Evolutionary conservation across 2,113 vertebrate species (phyloP).

Genomic region (Tragelaphus imberbis): DNA sequence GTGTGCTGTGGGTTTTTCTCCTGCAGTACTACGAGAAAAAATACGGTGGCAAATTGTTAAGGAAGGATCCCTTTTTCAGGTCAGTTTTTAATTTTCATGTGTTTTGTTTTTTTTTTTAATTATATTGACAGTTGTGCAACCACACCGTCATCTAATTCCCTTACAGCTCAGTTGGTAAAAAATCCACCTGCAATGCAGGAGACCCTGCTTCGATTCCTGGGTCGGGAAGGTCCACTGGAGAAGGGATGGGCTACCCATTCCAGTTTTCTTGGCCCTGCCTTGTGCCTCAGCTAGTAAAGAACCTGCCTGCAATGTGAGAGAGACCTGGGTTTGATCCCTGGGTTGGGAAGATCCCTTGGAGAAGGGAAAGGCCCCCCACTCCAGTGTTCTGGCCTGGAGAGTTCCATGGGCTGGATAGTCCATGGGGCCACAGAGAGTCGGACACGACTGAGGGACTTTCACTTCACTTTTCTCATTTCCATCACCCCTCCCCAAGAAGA

Average conservation of each 20-base stretch:
- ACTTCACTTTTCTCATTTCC: neutral
- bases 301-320: neutral
- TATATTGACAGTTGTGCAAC: neutral
- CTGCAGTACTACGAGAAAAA: constrained; percentile 89
- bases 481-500: neutral
- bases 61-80: constrained; percentile 92
- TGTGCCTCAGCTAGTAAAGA: neutral
- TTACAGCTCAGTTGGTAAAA: neutral
- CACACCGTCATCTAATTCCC: neutral
- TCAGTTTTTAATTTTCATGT: constrained; percentile 65
- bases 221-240: neutral
- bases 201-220: neutral
- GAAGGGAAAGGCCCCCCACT: neutral
- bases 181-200: rapidly evolving
- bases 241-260: neutral
- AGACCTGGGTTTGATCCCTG: neutral
- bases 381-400: neutral
- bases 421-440: neutral
- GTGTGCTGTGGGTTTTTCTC: constrained; percentile 87
- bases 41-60: constrained; percentile 87
- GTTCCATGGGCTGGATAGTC: neutral
- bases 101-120: neutral
- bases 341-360: neutral
- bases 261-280: neutral
- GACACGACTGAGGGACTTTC: neutral